Conservation (phyloP, 1,140 invertebrate species). For the Contarinia nasturtii region DNA sequence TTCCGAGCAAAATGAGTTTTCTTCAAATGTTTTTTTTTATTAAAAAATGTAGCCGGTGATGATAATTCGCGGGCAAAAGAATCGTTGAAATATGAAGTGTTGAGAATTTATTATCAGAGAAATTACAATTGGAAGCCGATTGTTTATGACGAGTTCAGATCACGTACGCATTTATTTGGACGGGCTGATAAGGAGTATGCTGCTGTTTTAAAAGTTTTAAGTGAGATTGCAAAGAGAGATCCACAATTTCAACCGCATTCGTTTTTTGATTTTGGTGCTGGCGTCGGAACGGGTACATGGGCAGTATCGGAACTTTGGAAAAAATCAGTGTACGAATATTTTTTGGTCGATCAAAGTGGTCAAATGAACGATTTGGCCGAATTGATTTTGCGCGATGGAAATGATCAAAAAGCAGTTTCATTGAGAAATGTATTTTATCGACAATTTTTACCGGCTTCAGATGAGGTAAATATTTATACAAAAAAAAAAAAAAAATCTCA, state of each 20-base stretch:
- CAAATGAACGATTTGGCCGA: constrained; percentile 65
- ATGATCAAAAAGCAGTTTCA: constrained; percentile 31
- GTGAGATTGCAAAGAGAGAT: constrained; percentile 45
- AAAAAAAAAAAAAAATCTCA: constrained; percentile 8
- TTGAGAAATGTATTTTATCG: constrained; percentile 46
- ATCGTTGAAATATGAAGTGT: constrained; percentile 17
- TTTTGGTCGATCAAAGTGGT: constrained; percentile 57
- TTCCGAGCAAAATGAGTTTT: too few species aligned
- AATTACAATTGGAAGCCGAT: constrained; percentile 54
- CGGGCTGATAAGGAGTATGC: constrained; percentile 57
- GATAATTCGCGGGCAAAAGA: constrained; percentile 17
- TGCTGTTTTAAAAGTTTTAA: constrained; percentile 44
- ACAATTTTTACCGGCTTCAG: constrained; percentile 55
- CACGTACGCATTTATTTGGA: constrained; percentile 44
- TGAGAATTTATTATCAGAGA: constrained; percentile 26
- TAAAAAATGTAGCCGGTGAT: constrained; percentile 10
- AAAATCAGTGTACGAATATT: constrained; percentile 53
- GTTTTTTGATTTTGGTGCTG: constrained; percentile 81
- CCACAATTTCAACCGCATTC: constrained; percentile 50
- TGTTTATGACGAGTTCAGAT: constrained; percentile 38
- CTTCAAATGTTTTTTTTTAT: too few species aligned
- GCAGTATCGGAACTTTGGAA: constrained; percentile 52
- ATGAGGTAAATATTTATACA: constrained; percentile 17
- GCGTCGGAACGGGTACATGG: constrained; percentile 68
- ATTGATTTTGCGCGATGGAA: constrained; percentile 42